Evolutionary conservation across 2,797 vertebrate species (phyloP).

Genomic region (Hozukius guyotensis): DNA sequence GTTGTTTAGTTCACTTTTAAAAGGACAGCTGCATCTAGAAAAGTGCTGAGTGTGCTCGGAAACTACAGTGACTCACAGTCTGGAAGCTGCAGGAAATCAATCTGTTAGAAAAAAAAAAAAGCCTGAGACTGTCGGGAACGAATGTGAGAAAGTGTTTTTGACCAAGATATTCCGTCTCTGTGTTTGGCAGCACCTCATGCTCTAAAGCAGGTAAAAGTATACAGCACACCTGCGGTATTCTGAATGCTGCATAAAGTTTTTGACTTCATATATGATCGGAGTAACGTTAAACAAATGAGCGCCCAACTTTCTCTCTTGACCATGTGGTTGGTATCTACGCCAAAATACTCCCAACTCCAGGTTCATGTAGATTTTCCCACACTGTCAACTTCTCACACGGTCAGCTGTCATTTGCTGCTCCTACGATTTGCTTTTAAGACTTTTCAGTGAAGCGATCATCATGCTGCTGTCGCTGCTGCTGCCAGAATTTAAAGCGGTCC

Average conservation of each 20-base stretch:
- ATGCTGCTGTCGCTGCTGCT: background rate
- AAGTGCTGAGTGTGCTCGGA: conserved; percentile 17
- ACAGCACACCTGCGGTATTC: background rate
- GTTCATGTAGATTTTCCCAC: background rate
- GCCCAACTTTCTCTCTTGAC: background rate
- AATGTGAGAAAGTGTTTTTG: background rate
- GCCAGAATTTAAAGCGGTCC: background rate
- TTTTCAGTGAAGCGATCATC: conserved; percentile 9
- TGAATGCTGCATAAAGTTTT: background rate
- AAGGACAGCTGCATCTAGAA: background rate
- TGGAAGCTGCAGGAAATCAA: background rate
- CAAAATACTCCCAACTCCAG: background rate
- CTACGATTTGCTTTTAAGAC: background rate
- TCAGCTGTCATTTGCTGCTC: background rate
- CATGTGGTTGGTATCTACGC: background rate
- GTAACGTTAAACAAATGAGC: background rate
- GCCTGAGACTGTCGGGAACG: background rate
- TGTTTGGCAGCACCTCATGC: no score
- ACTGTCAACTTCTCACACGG: background rate
- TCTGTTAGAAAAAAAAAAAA: background rate
- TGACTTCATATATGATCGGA: background rate
- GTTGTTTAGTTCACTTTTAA: background rate
- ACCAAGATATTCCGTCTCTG: background rate
- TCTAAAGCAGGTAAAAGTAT: no score
- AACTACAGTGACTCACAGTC: background rate